Conservation (phyloP, 2,113 vertebrate species). For the Salvelinus alpinus region DNA sequence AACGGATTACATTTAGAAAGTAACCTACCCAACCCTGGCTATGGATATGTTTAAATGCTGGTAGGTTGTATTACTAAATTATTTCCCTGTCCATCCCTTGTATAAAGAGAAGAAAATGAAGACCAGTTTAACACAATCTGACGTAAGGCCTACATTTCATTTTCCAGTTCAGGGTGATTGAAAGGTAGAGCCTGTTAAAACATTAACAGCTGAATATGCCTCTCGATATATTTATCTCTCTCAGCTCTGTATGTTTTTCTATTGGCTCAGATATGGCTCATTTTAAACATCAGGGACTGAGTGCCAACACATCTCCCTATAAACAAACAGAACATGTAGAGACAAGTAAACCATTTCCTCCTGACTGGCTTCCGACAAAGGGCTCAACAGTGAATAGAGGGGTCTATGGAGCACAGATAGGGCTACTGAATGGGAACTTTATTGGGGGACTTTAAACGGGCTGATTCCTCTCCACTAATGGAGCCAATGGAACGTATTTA, state of each 20-base stretch:
- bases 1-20: too few species aligned
- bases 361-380: slow-evolving; percentile 36
- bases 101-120: neutral
- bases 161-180: neutral
- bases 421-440: slow-evolving; percentile 37
- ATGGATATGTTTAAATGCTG: too few species aligned
- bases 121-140: neutral
- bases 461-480: neutral
- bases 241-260: slow-evolving; percentile 30
- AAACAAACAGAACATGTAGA: slow-evolving; percentile 54
- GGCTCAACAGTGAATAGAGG: slow-evolving; percentile 18
- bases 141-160: neutral
- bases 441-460: slow-evolving; percentile 22
- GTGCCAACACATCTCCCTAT: slow-evolving; percentile 25
- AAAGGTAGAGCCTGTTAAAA: neutral
- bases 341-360: slow-evolving; percentile 42
- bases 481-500: neutral
- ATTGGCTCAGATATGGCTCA: slow-evolving; percentile 18
- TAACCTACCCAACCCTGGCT: too few species aligned
- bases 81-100: neutral
- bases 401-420: slow-evolving; percentile 11
- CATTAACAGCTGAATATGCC: slow-evolving; percentile 10
- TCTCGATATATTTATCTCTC: slow-evolving; percentile 5
- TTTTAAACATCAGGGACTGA: slow-evolving; percentile 31
- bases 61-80: too few species aligned